Evolutionary conservation across 2,888 invertebrate genomes (phyloP).

Genomic region (Pecten maximus): DNA sequence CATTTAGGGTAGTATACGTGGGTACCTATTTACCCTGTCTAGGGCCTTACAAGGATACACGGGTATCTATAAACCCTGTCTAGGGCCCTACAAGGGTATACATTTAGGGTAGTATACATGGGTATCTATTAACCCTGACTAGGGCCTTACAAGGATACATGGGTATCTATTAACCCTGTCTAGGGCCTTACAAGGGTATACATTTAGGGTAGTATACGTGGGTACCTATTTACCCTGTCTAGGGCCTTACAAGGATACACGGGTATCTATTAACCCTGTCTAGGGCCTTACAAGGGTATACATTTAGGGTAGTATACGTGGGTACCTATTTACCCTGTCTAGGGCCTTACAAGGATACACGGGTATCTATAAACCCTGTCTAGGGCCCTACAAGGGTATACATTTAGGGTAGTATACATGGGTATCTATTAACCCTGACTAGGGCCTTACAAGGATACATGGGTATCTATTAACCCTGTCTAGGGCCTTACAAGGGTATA

Average conservation of each 20-base stretch:
- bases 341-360: not conserved
- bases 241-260: too few relatives aligned
- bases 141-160: not conserved
- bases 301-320: not conserved
- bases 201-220: not conserved
- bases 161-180: too few relatives aligned
- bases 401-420: not conserved
- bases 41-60: not conserved
- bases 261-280: too few relatives aligned
- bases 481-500: too few relatives aligned
- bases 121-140: not conserved
- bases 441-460: too few relatives aligned
- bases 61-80: not conserved
- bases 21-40: not conserved
- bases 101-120: not conserved
- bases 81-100: not conserved
- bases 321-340: not conserved
- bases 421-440: too few relatives aligned
- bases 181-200: not conserved
- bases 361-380: too few relatives aligned
- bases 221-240: too few relatives aligned
- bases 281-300: too few relatives aligned
- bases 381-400: not conserved
- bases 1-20: not conserved
- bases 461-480: too few relatives aligned